phyloP scores from a whole-genome alignment of 2,113 vertebrate genomes.

The Lagopus leucura region DNA sequence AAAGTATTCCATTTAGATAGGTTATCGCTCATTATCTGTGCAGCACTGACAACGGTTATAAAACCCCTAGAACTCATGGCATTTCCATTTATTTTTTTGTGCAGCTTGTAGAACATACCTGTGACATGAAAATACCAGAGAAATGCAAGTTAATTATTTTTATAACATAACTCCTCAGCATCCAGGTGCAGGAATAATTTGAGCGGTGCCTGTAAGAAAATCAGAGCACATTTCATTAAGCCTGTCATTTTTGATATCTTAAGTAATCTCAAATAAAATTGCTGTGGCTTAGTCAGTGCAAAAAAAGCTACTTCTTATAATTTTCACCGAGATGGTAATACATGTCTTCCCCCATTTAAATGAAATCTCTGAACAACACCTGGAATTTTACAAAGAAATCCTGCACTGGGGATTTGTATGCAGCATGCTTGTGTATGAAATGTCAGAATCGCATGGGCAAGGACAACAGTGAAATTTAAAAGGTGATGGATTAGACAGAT shows the following conservation, averaged over 20 bases:
- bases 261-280: slow-evolving; percentile 58
- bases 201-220: slow-evolving; percentile 13
- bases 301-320: background rate
- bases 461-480: slow-evolving; percentile 65
- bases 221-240: slow-evolving; percentile 23
- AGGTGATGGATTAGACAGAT: slow-evolving; percentile 62
- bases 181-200: slow-evolving; percentile 22
- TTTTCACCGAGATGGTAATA: slow-evolving; percentile 57
- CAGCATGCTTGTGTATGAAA: background rate
- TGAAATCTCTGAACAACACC: slow-evolving; percentile 54
- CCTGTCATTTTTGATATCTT: slow-evolving; percentile 61
- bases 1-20: slow-evolving; percentile 14
- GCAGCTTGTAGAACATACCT: background rate
- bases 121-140: background rate
- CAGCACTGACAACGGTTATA: background rate
- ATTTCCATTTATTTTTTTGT: slow-evolving; percentile 8
- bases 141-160: slow-evolving; percentile 34
- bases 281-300: slow-evolving; percentile 37
- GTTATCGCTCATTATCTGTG: background rate
- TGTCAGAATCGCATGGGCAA: slow-evolving; percentile 37
- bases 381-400: slow-evolving; percentile 36
- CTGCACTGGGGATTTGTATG: slow-evolving; percentile 42
- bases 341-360: slow-evolving; percentile 51
- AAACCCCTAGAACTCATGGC: background rate
- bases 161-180: slow-evolving; percentile 27